Base-by-base conservation (phyloP, 1,140 invertebrate genomes). In the Solenopsis fugax region DNA sequence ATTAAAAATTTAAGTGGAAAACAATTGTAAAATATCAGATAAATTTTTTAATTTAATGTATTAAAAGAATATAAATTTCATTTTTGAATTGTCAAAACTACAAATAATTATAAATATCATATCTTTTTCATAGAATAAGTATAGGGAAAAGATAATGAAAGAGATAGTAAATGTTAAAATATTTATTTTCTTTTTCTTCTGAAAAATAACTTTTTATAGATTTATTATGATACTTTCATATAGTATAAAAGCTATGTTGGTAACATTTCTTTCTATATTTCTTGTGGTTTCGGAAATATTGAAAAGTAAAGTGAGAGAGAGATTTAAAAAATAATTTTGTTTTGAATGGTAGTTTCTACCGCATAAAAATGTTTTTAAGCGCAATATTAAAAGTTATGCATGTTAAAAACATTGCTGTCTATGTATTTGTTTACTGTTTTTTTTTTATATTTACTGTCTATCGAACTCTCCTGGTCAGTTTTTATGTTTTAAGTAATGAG, bases 401-500 rank as follows among this genome's bases (percentile, higher is more conserved):
- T 78, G 64, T 65, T n/a, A 29, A 37, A 62, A 50, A 45, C n/a
- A 65, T 41, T 65, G 37, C n/a, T 24, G 10, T 67, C 41, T 45
- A 13, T 48, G n/a, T 65, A 50, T 78, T 78, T 78, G 12, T 76
- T 2, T 18, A 64, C 34, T 18, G 45, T 9, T 34, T 58, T 48
- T 78, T 78, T 64, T 29, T 29, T 29, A 21, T 34, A 16, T 60
- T 60, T 76, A 56, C 41, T 60, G 10, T 60, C 50, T 78, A 29
- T 45, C 24, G 6, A 48, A 64, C 56, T 60, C 24, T 56, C 24
- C 24, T 41, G 10, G 18, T 45, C 41, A 62, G 16, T 73, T 56
- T 75, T 50, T n/a, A 9, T 65, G 48, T 64, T 78, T 52, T 13
- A 78, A 64, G 5, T 62, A 64, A 37, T 18, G 29, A 65, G 60